Evolutionary conservation across 2,888 invertebrate genomes (phyloP), one percentile per base, ranked within the genome.

Genomic region (Cyaniris semiargus): DNA sequence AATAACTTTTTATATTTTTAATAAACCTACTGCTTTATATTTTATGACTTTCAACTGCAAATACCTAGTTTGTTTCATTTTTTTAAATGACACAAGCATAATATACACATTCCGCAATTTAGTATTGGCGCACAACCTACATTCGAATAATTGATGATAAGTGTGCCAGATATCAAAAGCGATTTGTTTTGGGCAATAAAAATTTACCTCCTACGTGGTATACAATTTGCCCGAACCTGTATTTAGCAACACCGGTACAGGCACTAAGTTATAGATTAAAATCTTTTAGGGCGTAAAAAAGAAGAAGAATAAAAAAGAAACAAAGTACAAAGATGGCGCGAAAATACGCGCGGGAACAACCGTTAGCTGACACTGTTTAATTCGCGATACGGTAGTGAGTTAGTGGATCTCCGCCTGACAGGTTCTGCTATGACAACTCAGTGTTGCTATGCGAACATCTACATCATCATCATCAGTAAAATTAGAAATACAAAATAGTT

Each of bases 311-410:
- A 53, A 72, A 74, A 15, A 34, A 71, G 23, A 53, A 38, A 44
- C 44, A 44, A 74, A 74, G 72, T 48, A 44, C 72, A 5, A 21
- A 72, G 74, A 74, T 74, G 74, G 74, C 53, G 74, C 74, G 74
- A 53, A 74, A 74, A 48, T 74, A 27, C 53, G 74, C 21, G 74
- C 15, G 38, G 38, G 71, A 71, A 71, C n/a, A 21, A 74, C 74
- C 74, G 74, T 74, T 74, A 74, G 23, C 48, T 74, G 74, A 74
- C 74, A 74, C 74, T 53, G 72, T 72, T 74, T 48, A 48, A 74
- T 74, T 74, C 27, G 74, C 74, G 48, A 27, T 74, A 74, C 74
- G 74, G 74, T 74, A 74, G 74, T 74, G 48, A 74, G 27, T 74
- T 74, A 72, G 44, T 72, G 72, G 44, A 38, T 72, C 72, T 72